Evolutionary conservation across 2,113 vertebrate species (phyloP).

Genomic region (Mus spicilegus): DNA sequence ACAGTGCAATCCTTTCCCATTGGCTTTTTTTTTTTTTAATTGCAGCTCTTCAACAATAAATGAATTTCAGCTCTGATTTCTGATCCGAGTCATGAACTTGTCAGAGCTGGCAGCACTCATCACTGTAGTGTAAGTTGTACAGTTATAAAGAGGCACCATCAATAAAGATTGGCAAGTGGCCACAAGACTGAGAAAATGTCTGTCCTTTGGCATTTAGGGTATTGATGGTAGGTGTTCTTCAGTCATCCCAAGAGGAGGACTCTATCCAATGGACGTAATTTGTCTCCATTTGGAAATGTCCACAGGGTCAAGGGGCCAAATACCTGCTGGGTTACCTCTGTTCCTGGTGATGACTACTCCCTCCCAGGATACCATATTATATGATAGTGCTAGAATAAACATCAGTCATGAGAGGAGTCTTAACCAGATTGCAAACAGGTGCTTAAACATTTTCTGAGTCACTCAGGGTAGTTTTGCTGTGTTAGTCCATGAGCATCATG

Average conservation of each 20-base stretch:
- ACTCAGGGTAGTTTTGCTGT: not conserved
- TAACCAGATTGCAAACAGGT: not conserved
- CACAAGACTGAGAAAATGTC: not conserved
- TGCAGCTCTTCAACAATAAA: constrained; percentile 21
- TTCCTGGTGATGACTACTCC: not conserved
- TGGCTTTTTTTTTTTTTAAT: not conserved
- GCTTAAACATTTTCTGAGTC: not conserved
- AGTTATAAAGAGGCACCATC: not conserved
- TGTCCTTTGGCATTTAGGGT: not conserved
- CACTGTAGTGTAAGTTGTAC: constrained; percentile 87
- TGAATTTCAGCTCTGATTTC: constrained; percentile 62
- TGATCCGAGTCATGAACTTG: constrained; percentile 83
- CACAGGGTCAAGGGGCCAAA: not conserved
- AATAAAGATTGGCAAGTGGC: not conserved
- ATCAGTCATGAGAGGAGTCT: not conserved
- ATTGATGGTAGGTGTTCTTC: not conserved
- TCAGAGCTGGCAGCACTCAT: constrained; percentile 86
- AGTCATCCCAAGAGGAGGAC: not conserved
- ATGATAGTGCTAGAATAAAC: not conserved
- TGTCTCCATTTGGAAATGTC: not conserved
- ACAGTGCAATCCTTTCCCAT: not conserved
- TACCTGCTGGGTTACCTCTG: not conserved
- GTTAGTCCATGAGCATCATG: not conserved
- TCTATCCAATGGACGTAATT: not conserved
- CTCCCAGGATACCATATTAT: not conserved